Base-by-base conservation (phyloP, 2,888 invertebrate species). In the Epinotia ramella region DNA sequence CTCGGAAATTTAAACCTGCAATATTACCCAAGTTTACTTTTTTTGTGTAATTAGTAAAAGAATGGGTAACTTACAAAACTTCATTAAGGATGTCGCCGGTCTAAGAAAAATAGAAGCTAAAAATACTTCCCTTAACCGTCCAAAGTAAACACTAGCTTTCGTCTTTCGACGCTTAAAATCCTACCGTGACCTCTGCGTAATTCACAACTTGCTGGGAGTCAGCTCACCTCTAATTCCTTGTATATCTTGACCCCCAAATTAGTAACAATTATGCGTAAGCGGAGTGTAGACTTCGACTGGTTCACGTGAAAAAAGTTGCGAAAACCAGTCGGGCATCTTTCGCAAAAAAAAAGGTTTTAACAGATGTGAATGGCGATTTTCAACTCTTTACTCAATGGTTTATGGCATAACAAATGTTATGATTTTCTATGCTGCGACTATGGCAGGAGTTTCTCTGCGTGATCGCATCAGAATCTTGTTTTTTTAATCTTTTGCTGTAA, bases 101-200 rank as follows among this genome's bases (percentile, higher is more conserved):
- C 68, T 16, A 59, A 68, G 44, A 68, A 68, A 68, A 68, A 68
- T 11, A 68, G 44, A 59, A 11, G 40, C 24, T 11, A 13, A 46
- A 59, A 59, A 68, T 59, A 68, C 68, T 59, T 33, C 18, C 18
- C 40, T 16, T 1, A 59, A 68, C 49, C 57, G 18, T 46, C 44
- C 28, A 49, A 49, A 18, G 13, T 12, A 73, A 73, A 66, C 73
- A 73, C 71, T 59, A 18, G 40, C 24, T 53, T 56, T 16, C 68
- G 44, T 64, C 24, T 53, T 56, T 16, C 68, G 20, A 57, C 28
- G 33, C 62, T 70, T 33, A 20, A 64, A 63, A 63, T 57, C 56
- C 67, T 56, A 40, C 56, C 65, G 53, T 65, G 20, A 57, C 40
- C 20, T 53, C 3, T 16, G 44, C n/a, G n/a, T n/a, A 6, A 53